These are phyloP conservation scores for Parasteatoda tepidariorum DNA, from an alignment of 1,140 invertebrate genomes.

Conservation along the genomic window DNA sequence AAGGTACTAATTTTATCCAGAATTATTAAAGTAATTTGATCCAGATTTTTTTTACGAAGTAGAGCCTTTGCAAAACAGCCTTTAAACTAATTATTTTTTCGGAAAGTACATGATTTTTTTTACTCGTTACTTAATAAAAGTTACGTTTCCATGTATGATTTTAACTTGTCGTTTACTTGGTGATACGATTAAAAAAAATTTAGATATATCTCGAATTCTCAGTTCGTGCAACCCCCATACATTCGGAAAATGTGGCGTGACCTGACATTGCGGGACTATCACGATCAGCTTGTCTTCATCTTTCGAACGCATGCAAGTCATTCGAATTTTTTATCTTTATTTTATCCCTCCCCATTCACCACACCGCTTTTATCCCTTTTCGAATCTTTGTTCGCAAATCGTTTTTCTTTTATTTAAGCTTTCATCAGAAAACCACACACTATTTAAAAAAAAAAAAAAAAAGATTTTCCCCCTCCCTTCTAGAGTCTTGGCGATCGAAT, in stretches of 20 bases:
- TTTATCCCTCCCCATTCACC: background rate
- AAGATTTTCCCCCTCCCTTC: background rate
- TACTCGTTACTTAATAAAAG: no score
- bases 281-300: conserved; percentile 44
- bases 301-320: background rate
- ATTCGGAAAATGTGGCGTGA: conserved; percentile 32
- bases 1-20: no score
- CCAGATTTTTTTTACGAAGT: no score
- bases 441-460: background rate
- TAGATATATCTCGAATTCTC: background rate
- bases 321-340: background rate
- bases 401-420: conserved; percentile 36
- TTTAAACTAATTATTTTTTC: no score
- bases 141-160: no score
- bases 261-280: conserved; percentile 21
- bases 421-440: background rate
- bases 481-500: background rate
- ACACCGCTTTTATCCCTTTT: background rate
- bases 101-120: no score
- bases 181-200: no score
- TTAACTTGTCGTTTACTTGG: no score
- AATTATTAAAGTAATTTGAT: no score
- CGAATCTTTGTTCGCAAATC: conserved; percentile 32
- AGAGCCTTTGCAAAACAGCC: no score
- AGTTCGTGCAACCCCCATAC: background rate